Percentiles rank a stretch among this genome's conserved stretches.
phyloP scores from a whole-genome alignment of 2,888 invertebrate genomes.

The Meteorus cinctellus region DNA sequence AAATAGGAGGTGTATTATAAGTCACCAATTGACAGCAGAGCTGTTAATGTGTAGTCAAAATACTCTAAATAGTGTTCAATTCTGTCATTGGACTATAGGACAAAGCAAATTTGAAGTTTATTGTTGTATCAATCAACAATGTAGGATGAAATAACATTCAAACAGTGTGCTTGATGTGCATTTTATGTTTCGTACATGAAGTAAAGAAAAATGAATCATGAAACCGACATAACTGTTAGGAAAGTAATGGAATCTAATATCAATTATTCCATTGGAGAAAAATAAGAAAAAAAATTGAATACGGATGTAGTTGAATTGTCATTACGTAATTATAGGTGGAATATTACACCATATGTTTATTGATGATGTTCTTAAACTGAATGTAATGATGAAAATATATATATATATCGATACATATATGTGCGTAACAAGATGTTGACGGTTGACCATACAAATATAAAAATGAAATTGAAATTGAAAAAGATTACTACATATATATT shows the following conservation, averaged over 20 bases:
- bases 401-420: background rate
- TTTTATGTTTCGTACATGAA: too few species aligned
- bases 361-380: background rate
- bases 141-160: too few species aligned
- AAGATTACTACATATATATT: background rate
- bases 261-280: background rate
- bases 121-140: too few species aligned
- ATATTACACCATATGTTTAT: background rate
- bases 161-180: too few species aligned
- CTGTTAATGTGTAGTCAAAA: background rate
- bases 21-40: too few species aligned
- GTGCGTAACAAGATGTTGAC: background rate
- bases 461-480: background rate
- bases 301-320: background rate
- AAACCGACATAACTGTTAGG: too few species aligned
- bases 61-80: background rate
- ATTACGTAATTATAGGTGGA: background rate
- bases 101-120: background rate
- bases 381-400: background rate
- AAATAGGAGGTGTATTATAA: too few species aligned
- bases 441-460: background rate
- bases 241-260: too few species aligned
- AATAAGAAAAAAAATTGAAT: background rate
- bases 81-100: background rate
- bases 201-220: too few species aligned